phyloP scores from a whole-genome alignment of 2,888 invertebrate genomes.

The Epistrophella euchroma region DNA sequence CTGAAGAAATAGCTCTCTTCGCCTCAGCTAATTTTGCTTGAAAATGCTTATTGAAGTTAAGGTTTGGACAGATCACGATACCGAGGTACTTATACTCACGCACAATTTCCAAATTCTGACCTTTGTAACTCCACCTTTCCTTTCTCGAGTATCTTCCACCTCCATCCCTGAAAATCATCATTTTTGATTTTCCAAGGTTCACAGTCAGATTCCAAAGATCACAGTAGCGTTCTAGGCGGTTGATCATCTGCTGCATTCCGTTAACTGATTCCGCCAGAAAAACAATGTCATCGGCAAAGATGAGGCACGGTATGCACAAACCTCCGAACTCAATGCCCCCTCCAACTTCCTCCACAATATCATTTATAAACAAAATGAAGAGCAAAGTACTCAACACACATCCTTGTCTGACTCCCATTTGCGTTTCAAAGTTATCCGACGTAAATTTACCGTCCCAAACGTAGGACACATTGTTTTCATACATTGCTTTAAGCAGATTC shows the following conservation, averaged over 20 bases:
- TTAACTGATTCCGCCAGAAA: neutral
- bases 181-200: too few relatives aligned
- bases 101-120: conserved; percentile 13
- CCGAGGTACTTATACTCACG: neutral
- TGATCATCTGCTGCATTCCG: neutral
- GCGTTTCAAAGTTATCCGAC: neutral
- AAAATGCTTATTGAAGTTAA: neutral
- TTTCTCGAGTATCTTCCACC: neutral
- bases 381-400: neutral
- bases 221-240: too few relatives aligned
- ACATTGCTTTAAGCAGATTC: neutral
- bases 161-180: neutral
- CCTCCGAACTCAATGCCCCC: too few relatives aligned
- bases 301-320: too few relatives aligned
- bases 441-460: conserved; percentile 25
- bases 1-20: neutral
- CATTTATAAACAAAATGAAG: neutral
- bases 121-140: neutral
- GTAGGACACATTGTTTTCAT: conserved; percentile 6
- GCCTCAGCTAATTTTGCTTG: neutral
- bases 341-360: neutral
- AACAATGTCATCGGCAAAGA: too few relatives aligned
- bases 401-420: neutral
- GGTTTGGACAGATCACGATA: neutral
- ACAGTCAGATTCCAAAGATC: too few relatives aligned